Evolutionary conservation across 2,888 invertebrate genomes (phyloP).

Genomic region (Phorcus lineatus): DNA sequence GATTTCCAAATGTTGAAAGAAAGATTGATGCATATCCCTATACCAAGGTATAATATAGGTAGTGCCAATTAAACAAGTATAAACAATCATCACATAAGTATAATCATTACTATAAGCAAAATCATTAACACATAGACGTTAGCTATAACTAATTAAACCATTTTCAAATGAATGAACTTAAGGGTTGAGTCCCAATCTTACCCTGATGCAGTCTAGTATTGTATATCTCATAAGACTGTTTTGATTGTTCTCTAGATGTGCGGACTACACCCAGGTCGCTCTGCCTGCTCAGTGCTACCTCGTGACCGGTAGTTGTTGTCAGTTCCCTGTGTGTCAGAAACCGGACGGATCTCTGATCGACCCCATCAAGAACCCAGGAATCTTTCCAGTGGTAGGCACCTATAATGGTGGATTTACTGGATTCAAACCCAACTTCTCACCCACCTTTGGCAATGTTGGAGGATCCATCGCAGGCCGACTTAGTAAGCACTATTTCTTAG

Average conservation of each 20-base stretch:
- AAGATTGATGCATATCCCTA: too few species aligned
- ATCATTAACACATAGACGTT: too few species aligned
- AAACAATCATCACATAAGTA: too few species aligned
- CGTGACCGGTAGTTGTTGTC: constrained; percentile 51
- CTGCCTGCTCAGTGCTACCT: constrained; percentile 48
- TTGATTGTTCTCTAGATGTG: neutral
- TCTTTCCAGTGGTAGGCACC: constrained; percentile 57
- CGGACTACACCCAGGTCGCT: neutral
- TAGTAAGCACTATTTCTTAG: neutral
- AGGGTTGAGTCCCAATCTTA: too few species aligned
- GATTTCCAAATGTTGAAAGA: too few species aligned
- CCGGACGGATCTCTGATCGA: constrained; percentile 52
- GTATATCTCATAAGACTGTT: too few species aligned
- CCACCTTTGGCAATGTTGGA: neutral
- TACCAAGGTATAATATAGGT: too few species aligned
- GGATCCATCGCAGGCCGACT: constrained; percentile 16
- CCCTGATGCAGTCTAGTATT: too few species aligned
- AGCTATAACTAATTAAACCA: too few species aligned
- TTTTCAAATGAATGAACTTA: too few species aligned
- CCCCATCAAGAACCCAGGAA: constrained; percentile 45
- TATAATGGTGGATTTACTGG: constrained; percentile 50
- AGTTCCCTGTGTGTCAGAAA: constrained; percentile 50
- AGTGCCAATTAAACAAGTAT: too few species aligned
- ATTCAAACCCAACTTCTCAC: constrained; percentile 55
- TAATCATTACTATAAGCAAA: too few species aligned